Conservation (phyloP, 2,797 vertebrate genomes). For the Aldrovandia affinis region DNA sequence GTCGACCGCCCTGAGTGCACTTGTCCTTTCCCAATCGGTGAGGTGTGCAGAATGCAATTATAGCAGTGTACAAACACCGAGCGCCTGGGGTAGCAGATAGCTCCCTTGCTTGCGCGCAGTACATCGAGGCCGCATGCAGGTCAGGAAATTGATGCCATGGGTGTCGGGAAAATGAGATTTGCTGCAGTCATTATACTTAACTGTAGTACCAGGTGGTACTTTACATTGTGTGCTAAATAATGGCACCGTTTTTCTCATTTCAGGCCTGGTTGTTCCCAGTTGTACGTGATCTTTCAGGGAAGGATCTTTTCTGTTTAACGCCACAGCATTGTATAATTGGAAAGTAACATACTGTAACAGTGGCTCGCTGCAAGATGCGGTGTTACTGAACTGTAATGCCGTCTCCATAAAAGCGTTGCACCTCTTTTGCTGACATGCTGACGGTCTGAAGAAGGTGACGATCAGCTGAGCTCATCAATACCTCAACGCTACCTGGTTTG, state of each 20-base stretch:
- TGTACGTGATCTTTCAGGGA: background rate
- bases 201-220: conserved; percentile 37
- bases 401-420: conserved; percentile 4
- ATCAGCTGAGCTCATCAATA: background rate
- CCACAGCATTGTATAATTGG: conserved; percentile 22
- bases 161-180: conserved; percentile 47
- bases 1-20: background rate
- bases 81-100: conserved; percentile 36
- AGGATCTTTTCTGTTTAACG: conserved; percentile 19
- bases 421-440: background rate
- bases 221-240: conserved; percentile 43
- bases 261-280: conserved; percentile 22
- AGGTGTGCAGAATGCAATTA: conserved; percentile 44
- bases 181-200: conserved; percentile 53
- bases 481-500: background rate
- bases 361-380: background rate
- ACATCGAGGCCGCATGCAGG: conserved; percentile 38
- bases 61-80: conserved; percentile 41
- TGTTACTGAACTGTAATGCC: background rate
- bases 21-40: background rate
- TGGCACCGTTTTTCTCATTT: conserved; percentile 33
- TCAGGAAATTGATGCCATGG: conserved; percentile 45
- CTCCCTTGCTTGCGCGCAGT: conserved; percentile 36
- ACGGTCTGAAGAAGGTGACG: background rate
- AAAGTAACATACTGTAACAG: conserved; percentile 9